Percentiles rank a stretch among this genome's conserved stretches.
Conservation (phyloP, 2,888 invertebrate genomes). For the Drosophila pseudotalamancana region DNA sequence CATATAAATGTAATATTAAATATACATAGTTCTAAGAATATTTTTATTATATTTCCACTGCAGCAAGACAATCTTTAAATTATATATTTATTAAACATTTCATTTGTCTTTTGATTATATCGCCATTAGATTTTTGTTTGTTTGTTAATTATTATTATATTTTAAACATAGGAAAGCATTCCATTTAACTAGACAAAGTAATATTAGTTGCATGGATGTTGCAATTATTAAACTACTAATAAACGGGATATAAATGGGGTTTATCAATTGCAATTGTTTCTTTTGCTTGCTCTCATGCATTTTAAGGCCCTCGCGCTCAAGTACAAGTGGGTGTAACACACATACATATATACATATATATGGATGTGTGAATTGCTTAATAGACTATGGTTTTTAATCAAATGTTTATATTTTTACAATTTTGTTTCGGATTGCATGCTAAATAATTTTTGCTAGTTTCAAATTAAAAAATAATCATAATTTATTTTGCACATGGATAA, state of each 20-base stretch:
- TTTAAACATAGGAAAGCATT: slow-evolving; percentile 74
- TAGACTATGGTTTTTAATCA: slow-evolving; percentile 29
- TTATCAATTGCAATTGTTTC: slow-evolving; percentile 11
- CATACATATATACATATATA: slow-evolving; percentile 7
- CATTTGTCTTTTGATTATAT: slow-evolving; percentile 71
- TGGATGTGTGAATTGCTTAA: slow-evolving; percentile 8
- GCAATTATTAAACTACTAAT: slow-evolving; percentile 57
- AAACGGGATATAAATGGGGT: slow-evolving; percentile 44
- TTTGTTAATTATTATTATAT: background rate
- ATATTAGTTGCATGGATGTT: slow-evolving; percentile 49
- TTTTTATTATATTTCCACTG: slow-evolving; percentile 37
- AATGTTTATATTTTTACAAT: slow-evolving; percentile 54
- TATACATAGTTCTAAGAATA: slow-evolving; percentile 68
- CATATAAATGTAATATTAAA: slow-evolving; percentile 58
- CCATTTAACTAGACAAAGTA: slow-evolving; percentile 65
- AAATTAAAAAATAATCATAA: slow-evolving; percentile 73
- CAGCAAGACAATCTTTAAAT: slow-evolving; percentile 46
- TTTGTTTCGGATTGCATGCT: slow-evolving; percentile 32
- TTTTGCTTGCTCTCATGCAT: slow-evolving; percentile 62
- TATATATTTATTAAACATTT: slow-evolving; percentile 52
- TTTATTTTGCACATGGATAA: slow-evolving; percentile 80
- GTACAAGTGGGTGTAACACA: slow-evolving; percentile 59
- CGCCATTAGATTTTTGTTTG: slow-evolving; percentile 62
- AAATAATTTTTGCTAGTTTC: slow-evolving; percentile 57
- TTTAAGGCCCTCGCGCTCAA: slow-evolving; percentile 76